Evolutionary conservation across 2,888 invertebrate species (phyloP), one percentile per base, ranked within the genome.

Genomic region (Harpalus rufipes): DNA sequence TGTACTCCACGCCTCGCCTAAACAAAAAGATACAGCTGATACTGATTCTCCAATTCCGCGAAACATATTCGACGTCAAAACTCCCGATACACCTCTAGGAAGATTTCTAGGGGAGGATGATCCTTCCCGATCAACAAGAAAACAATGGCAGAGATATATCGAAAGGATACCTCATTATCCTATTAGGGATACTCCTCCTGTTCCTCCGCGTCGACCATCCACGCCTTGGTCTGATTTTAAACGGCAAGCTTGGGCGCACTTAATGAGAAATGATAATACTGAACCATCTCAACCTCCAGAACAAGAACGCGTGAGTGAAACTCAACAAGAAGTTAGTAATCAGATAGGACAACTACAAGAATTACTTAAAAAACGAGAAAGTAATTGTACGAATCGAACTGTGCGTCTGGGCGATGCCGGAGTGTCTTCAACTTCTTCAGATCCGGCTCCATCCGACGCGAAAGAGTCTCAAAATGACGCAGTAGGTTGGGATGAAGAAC

Each of bases 401-500:
- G 25, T 68, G 91, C 18, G 25, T 1, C 7, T 79, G 89, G 86
- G 76, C 89, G 74, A 87, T 18, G 86, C 86, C 41, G 87, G 87
- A 87, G 88, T 89, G 84, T 85, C 72, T 59, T 56, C 61, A 41
- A 63, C 25, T 81, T 80, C n/a, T 18, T 61, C 32, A 0, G 63
- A 59, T 21, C 14, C n/a, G 5, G n/a, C 14, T 41, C 14, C 10
- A 10, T 39, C 21, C 41, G 63, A 39, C 32, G 32, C 80, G 5
- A 90, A 90, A 86, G 91, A 91, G 84, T 92, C 92, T 4, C 95
- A 96, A 87, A 93, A 94, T 0, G 94, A 94, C 89, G 94, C 94
- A 0, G 93, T 96, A 0, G 95, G 94, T 0, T 96, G 96, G 96
- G 95, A 95, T 88, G 95, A 95, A 90, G 92, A 92, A 0, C 91